Conservation (phyloP, 2,888 invertebrate species). For the Deilephila porcellus region DNA sequence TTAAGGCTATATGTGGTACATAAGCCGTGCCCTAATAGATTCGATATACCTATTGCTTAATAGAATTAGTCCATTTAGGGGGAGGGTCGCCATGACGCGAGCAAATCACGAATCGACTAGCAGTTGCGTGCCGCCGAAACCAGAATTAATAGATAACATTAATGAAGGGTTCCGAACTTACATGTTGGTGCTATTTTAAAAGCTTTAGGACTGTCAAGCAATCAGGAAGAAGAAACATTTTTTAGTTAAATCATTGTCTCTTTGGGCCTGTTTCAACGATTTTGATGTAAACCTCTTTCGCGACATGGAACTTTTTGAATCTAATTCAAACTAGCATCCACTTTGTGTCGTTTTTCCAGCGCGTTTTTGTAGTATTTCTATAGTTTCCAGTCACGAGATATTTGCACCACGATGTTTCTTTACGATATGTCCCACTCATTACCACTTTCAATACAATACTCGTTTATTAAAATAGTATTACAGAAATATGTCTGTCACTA, state of each 20-base stretch:
- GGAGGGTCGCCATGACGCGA: constrained; percentile 21
- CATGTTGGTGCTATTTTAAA: background rate
- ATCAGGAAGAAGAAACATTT: background rate
- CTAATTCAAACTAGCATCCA: no score
- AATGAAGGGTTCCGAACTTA: background rate
- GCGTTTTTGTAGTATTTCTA: no score
- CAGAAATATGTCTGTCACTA: no score
- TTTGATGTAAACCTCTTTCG: no score
- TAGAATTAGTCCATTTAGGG: constrained; percentile 19
- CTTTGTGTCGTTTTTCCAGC: no score
- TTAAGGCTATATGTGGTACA: constrained; percentile 1
- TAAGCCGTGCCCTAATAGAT: constrained; percentile 8
- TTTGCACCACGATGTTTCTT: no score
- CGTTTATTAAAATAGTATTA: no score
- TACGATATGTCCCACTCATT: no score
- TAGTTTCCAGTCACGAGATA: no score
- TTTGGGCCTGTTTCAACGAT: no score
- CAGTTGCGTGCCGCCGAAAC: constrained; percentile 16
- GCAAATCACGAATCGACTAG: constrained; percentile 16
- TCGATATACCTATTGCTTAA: constrained; percentile 19
- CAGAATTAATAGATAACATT: constrained; percentile 14
- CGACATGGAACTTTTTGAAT: no score
- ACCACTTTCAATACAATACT: no score
- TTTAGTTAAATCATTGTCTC: background rate
- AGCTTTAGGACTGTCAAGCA: background rate